Evolutionary conservation across 2,797 vertebrate species (phyloP).

Genomic region (Phrynocephalus forsythii): DNA sequence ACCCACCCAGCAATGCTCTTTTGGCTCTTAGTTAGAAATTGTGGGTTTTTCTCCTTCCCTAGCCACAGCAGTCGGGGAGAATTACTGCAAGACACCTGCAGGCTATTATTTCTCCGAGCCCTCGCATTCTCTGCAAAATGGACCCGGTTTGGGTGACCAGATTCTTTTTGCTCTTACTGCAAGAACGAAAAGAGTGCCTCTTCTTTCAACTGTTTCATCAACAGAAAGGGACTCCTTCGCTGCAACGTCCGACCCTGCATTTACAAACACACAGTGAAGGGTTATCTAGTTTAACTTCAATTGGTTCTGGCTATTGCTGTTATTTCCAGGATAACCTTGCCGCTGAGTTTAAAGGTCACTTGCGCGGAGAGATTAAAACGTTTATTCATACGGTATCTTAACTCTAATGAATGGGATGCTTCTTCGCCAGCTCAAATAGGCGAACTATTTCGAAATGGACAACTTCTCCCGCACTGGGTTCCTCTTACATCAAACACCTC

Average conservation of each 20-base stretch:
- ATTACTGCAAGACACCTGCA: neutral
- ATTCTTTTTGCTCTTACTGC: neutral
- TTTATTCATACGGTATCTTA: slow-evolving; percentile 72
- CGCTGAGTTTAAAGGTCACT: slow-evolving; percentile 24
- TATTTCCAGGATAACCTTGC: neutral
- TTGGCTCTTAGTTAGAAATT: neutral
- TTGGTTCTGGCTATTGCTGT: neutral
- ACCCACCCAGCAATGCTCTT: neutral
- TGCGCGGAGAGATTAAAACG: slow-evolving; percentile 67
- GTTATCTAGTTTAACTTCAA: neutral
- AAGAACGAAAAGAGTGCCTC: neutral
- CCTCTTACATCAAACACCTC: slow-evolving; percentile 55
- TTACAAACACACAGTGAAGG: neutral
- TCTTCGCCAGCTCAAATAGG: slow-evolving; percentile 67
- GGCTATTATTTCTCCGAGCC: neutral
- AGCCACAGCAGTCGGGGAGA: neutral
- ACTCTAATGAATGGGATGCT: slow-evolving; percentile 65
- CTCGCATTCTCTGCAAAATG: neutral
- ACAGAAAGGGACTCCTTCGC: slow-evolving; percentile 7
- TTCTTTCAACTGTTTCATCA: neutral
- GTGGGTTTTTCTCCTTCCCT: neutral
- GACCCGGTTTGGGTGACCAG: neutral
- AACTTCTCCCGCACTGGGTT: slow-evolving; percentile 26
- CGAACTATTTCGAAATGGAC: slow-evolving; percentile 64
- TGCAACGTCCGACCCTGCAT: neutral